A percentile compares a stretch with the other conserved stretches of the same genome.
Evolutionary conservation across 2,888 invertebrate species (phyloP).

Genomic region (Pollenia angustigena): DNA sequence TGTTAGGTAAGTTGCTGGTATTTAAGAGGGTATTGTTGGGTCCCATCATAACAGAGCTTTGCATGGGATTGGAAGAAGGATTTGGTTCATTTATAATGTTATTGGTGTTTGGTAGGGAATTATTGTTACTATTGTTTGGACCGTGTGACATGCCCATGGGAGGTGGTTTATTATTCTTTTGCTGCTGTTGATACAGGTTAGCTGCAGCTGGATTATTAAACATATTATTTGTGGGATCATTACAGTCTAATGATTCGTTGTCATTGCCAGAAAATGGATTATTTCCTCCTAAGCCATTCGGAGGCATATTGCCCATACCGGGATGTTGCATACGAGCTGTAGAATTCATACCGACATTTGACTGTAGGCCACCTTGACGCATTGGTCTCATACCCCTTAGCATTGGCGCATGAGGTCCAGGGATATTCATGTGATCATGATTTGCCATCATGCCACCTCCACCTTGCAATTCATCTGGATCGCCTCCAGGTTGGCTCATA

Average conservation of each 20-base stretch:
- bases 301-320: slow-evolving; percentile 68
- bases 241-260: slow-evolving; percentile 77
- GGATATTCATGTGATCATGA: slow-evolving; percentile 78
- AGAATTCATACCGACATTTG: slow-evolving; percentile 73
- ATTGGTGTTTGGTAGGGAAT: slow-evolving; percentile 70
- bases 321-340: slow-evolving; percentile 78
- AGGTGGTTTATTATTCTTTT: slow-evolving; percentile 72
- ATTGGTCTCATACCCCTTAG: slow-evolving; percentile 86
- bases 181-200: slow-evolving; percentile 72
- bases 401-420: slow-evolving; percentile 76
- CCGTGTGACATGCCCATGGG: slow-evolving; percentile 70
- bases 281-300: slow-evolving; percentile 54
- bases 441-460: slow-evolving; percentile 81
- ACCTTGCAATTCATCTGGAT: slow-evolving; percentile 79
- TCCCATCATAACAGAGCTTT: slow-evolving; percentile 72
- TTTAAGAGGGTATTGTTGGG: slow-evolving; percentile 62
- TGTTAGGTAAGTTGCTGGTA: slow-evolving; percentile 54
- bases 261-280: slow-evolving; percentile 78
- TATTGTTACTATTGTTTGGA: slow-evolving; percentile 73
- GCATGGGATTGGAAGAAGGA: slow-evolving; percentile 73
- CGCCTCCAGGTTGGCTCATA: slow-evolving; percentile 72
- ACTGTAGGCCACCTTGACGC: slow-evolving; percentile 83
- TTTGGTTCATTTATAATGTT: slow-evolving; percentile 74
- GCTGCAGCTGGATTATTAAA: slow-evolving; percentile 55
- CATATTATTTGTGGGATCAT: slow-evolving; percentile 72